A percentile compares a stretch with the other conserved stretches of the same genome.
Conservation (phyloP, 2,113 vertebrate species). For the Pterophyllum scalare region DNA sequence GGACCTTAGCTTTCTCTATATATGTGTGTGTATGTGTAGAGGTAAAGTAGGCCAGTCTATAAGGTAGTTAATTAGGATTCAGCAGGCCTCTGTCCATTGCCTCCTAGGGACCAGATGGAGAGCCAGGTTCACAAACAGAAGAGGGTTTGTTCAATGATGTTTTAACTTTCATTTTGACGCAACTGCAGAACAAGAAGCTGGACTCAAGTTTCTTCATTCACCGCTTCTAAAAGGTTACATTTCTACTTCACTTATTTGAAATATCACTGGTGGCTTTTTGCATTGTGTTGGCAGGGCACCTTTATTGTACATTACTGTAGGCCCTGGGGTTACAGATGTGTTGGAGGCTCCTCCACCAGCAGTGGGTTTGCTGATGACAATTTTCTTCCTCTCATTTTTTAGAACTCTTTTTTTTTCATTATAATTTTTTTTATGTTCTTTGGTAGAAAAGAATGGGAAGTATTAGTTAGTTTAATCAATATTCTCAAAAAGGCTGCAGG, state of each 20-base stretch:
- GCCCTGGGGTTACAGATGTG: not conserved
- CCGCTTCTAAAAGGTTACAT: fast-evolving
- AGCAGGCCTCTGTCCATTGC: slow-evolving; percentile 70
- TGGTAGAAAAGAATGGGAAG: too few species aligned
- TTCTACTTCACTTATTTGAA: not conserved
- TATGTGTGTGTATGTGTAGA: slow-evolving; percentile 43
- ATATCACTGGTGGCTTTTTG: not conserved
- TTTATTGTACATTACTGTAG: too few species aligned
- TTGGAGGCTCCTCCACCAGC: not conserved
- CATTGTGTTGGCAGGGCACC: not conserved
- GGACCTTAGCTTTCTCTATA: slow-evolving; percentile 59
- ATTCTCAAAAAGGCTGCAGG: too few species aligned
- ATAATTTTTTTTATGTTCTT: too few species aligned
- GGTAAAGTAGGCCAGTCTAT: slow-evolving; percentile 80
- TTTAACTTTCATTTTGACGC: slow-evolving; percentile 32
- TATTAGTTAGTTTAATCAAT: too few species aligned
- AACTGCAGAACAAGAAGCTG: not conserved
- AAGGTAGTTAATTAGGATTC: slow-evolving; percentile 82
- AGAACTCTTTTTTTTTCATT: not conserved
- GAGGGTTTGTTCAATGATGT: slow-evolving; percentile 54
- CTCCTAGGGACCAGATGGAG: slow-evolving; percentile 78
- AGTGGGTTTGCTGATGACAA: not conserved
- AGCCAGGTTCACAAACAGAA: slow-evolving; percentile 64
- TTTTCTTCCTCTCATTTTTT: not conserved
- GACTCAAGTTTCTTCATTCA: not conserved